Conservation (phyloP, 1,140 invertebrate genomes). For the Hylyphantes graminicola region DNA sequence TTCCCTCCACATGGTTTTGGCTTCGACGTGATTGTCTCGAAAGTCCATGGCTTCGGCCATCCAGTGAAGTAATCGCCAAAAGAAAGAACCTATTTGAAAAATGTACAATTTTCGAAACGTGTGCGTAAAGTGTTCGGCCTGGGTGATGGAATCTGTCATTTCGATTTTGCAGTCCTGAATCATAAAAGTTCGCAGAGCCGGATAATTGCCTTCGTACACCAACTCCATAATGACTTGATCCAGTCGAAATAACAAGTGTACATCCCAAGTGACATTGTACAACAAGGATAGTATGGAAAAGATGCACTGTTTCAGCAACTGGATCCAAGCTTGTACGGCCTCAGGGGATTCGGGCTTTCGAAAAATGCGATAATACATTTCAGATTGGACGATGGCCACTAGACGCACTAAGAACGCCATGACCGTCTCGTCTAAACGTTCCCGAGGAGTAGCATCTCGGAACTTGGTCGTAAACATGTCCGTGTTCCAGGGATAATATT, state of each 20-base stretch:
- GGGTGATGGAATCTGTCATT: background rate
- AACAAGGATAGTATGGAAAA: background rate
- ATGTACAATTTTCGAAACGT: background rate
- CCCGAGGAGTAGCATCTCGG: background rate
- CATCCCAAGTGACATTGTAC: background rate
- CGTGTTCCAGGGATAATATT: too few relatives aligned
- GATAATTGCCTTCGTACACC: background rate
- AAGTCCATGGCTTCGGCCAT: slow-evolving; percentile 10
- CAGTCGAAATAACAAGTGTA: background rate
- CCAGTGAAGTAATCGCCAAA: slow-evolving; percentile 23
- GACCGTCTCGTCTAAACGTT: background rate
- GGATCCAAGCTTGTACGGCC: background rate
- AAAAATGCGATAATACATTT: background rate
- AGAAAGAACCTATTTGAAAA: background rate
- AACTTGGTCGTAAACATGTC: background rate
- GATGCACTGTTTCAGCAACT: background rate
- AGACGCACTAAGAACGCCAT: background rate
- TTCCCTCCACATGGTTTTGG: background rate
- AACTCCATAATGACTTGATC: background rate
- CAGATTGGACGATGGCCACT: too few relatives aligned
- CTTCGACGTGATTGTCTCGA: background rate
- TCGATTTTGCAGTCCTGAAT: background rate
- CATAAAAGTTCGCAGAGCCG: background rate
- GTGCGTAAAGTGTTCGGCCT: background rate
- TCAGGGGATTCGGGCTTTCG: background rate